phyloP scores from a whole-genome alignment of 1,140 invertebrate species.

The Sinonovacula constricta region DNA sequence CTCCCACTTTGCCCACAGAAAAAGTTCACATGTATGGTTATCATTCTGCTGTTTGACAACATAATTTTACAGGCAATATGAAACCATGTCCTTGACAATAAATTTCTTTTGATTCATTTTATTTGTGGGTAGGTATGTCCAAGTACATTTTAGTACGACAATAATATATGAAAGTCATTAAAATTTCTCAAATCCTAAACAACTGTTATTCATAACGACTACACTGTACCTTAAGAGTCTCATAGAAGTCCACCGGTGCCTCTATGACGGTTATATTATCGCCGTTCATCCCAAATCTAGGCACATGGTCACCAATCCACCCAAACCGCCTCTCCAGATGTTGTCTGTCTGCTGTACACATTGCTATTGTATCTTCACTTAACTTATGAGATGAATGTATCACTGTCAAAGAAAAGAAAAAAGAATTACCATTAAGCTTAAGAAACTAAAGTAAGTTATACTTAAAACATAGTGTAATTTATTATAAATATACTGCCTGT shows the following conservation, averaged over 20 bases:
- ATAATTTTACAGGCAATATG: background rate
- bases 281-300: constrained; percentile 75
- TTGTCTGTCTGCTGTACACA: too few relatives aligned
- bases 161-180: too few relatives aligned
- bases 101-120: background rate
- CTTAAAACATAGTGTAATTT: too few relatives aligned
- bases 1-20: too few relatives aligned
- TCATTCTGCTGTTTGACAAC: background rate
- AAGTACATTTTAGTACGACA: too few relatives aligned
- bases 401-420: too few relatives aligned
- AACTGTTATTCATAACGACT: background rate
- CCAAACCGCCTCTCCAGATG: constrained; percentile 22
- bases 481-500: too few relatives aligned
- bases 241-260: constrained; percentile 76
- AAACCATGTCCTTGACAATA: background rate
- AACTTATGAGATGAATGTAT: too few relatives aligned
- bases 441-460: too few relatives aligned
- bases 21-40: background rate
- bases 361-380: too few relatives aligned
- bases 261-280: constrained; percentile 73
- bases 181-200: background rate
- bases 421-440: too few relatives aligned
- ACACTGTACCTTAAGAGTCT: constrained; percentile 68
- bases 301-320: constrained; percentile 73
- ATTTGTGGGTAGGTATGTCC: too few relatives aligned